Evolutionary conservation across 2,888 invertebrate species (phyloP), one percentile per base, ranked within the genome.

Genomic region (Germaria angustata): DNA sequence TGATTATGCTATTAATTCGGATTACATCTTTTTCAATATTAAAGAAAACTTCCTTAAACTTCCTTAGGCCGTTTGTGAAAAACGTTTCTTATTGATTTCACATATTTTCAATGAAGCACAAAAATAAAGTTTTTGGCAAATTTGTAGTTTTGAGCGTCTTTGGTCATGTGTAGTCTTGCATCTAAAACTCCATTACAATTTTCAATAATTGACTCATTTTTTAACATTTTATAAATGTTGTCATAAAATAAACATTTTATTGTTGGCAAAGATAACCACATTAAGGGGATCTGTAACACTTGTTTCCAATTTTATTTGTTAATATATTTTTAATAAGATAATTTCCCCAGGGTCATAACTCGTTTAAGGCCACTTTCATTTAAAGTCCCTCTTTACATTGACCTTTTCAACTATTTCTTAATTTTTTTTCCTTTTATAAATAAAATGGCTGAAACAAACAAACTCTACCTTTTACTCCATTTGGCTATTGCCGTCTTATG

Each of bases 261-360:
- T 53, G 4, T 7, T 32, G 9, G 2, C 24, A 7, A 3, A 53
- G 1, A 53, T 9, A 32, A 53, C 9, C 6, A 0, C 15, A n/a
- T 28, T 3, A 53, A 53, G 3, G 32, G 5, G 22, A 20, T 51
- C 2, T 24, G 13, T 2, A 41, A 28, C 13, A n/a, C 13, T 17
- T 13, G 9, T 59, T 72, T 59, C 34, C 13, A 7, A 2, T 0
- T 46, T 22, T 28, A 4, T n/a, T 51, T 59, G 15, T 51, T 24
- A 36, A 66, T 15, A 24, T 41, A 41, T 44, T 71, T 81, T 72
- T 65, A 63, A 69, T 46, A 55, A 75, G 51, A 69, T 78, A 65
- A 81, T 81, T 81, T 81, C 78, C 69, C 81, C 13, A 8, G 78
- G 63, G 78, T 39, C 36, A 69, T 69, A 81, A 61, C 55, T 77